A percentile compares a stretch with the other conserved stretches of the same genome.
These are phyloP conservation scores for Gymnoscopelus braueri DNA, from an alignment of 2,797 vertebrate genomes.

Conservation along the genomic window DNA sequence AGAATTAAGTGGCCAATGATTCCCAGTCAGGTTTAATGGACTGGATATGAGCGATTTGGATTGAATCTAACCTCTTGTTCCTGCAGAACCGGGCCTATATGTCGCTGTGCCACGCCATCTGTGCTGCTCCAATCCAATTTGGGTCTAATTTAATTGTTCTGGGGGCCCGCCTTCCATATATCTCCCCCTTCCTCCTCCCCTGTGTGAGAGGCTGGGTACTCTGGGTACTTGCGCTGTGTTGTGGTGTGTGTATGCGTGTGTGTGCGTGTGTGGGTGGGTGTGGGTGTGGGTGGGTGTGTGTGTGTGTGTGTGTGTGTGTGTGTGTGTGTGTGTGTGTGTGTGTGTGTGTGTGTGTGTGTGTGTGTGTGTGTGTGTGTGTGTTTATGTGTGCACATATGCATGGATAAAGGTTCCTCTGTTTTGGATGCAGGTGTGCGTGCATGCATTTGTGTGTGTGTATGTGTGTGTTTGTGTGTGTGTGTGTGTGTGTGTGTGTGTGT, in stretches of 20 bases:
- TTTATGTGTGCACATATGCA: too few species aligned
- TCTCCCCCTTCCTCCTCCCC: conserved; percentile 26
- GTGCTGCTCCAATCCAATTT: conserved; percentile 72
- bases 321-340: not conserved
- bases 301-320: not conserved
- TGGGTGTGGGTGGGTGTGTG: not conserved
- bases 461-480: not conserved
- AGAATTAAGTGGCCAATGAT: conserved; percentile 70
- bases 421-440: too few species aligned
- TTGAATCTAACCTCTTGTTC: conserved; percentile 45
- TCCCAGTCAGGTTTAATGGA: conserved; percentile 72
- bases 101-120: conserved; percentile 49
- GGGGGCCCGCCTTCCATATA: conserved; percentile 61
- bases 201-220: conserved; percentile 52
- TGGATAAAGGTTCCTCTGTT: too few species aligned
- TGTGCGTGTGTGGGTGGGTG: not conserved
- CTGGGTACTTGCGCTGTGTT: conserved; percentile 5
- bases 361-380: not conserved
- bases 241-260: conserved; percentile 10
- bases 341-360: too few species aligned
- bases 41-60: conserved; percentile 55
- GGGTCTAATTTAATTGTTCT: conserved; percentile 74
- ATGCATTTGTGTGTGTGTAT: too few species aligned
- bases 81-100: conserved; percentile 45
- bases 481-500: conserved; percentile 6